Evolutionary conservation across 2,113 vertebrate genomes (phyloP).

Genomic region (Mormyrus iriodes): DNA sequence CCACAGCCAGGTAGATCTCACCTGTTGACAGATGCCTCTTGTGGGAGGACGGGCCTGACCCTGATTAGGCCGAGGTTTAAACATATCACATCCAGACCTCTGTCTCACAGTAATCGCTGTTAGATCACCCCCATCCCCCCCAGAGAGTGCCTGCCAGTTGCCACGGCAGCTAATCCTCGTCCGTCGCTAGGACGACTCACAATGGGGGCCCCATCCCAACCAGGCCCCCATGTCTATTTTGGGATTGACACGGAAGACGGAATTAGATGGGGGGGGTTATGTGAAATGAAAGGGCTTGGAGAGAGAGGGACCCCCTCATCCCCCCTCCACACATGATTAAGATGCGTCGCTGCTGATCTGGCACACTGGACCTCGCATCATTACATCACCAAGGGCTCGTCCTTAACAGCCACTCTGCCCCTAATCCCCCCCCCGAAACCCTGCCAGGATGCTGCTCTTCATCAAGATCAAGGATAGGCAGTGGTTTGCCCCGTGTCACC

Average conservation of each 20-base stretch:
- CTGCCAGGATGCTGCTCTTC: not conserved
- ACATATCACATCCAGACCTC: not conserved
- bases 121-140: slow-evolving; percentile 27
- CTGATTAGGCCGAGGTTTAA: not conserved
- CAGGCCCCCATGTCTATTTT: slow-evolving; percentile 37
- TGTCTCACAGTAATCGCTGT: not conserved
- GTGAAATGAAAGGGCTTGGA: slow-evolving; percentile 24
- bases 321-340: slow-evolving; percentile 14
- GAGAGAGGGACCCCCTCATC: not conserved
- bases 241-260: slow-evolving; percentile 38
- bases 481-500: not conserved
- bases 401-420: not conserved
- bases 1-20: not conserved
- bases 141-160: slow-evolving; percentile 48
- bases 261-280: slow-evolving; percentile 40
- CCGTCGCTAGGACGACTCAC: slow-evolving; percentile 33
- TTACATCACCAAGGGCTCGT: slow-evolving; percentile 15
- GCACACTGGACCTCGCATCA: not conserved
- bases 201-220: slow-evolving; percentile 38
- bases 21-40: not conserved
- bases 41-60: not conserved
- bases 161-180: slow-evolving; percentile 58
- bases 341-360: slow-evolving; percentile 7
- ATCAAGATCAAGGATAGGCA: not conserved
- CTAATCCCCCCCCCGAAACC: not conserved